Evolutionary conservation across 1,140 invertebrate species (phyloP).

Genomic region (Laupala kohalensis): DNA sequence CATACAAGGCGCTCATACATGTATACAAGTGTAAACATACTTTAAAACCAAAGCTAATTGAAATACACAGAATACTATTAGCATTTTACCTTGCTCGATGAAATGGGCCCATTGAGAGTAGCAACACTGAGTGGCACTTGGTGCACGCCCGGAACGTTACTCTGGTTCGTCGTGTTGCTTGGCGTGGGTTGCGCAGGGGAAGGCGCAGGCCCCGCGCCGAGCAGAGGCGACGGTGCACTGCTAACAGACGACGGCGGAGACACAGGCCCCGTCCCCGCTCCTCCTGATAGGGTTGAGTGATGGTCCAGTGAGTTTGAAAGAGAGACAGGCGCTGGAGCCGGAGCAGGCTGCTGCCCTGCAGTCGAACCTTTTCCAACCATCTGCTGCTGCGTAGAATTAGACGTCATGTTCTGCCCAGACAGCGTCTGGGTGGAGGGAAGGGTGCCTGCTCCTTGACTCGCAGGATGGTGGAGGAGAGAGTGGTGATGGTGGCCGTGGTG

Average conservation of each 20-base stretch:
- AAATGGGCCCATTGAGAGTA: slow-evolving; percentile 12
- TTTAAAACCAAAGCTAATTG: too few species aligned
- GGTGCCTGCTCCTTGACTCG: not conserved
- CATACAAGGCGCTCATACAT: too few species aligned
- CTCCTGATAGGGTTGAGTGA: slow-evolving; percentile 13
- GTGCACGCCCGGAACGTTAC: not conserved
- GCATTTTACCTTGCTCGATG: not conserved
- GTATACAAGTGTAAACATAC: too few species aligned
- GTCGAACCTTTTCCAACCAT: not conserved
- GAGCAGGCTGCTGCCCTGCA: slow-evolving; percentile 13
- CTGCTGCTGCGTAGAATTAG: not conserved
- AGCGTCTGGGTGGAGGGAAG: not conserved
- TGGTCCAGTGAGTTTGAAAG: slow-evolving; percentile 10
- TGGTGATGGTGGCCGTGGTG: not conserved
- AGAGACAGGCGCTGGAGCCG: slow-evolving; percentile 19
- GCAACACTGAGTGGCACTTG: not conserved
- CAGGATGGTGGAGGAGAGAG: not conserved
- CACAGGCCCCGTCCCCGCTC: slow-evolving; percentile 3
- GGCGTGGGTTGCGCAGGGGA: slow-evolving; percentile 11
- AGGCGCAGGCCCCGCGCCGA: slow-evolving; percentile 15
- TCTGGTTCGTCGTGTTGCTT: not conserved
- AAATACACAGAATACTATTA: too few species aligned
- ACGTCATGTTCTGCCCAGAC: not conserved
- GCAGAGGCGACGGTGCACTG: slow-evolving; percentile 19
- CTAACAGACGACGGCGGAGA: slow-evolving; percentile 21